A percentile compares a stretch with the other conserved stretches of the same genome.
Conservation (phyloP, 2,113 vertebrate species). For the Thermophis baileyi region DNA sequence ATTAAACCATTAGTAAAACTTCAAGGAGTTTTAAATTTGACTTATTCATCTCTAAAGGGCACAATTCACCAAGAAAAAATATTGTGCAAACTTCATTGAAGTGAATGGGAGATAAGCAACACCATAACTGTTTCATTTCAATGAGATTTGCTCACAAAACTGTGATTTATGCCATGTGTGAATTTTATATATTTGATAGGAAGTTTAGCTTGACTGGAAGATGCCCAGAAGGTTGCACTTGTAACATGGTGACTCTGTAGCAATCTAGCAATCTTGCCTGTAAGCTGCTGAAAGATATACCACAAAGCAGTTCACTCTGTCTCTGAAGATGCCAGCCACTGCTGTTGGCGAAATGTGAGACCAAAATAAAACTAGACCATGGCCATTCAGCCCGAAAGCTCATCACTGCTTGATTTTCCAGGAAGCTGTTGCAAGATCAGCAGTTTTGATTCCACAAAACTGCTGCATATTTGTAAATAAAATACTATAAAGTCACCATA, state of each 20-base stretch:
- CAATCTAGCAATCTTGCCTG: neutral
- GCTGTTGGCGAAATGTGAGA: neutral
- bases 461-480: neutral
- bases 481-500: neutral
- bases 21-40: neutral
- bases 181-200: neutral
- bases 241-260: neutral
- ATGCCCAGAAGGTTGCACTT: neutral
- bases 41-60: neutral
- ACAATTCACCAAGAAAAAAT: neutral
- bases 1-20: neutral
- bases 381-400: neutral
- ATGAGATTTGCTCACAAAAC: neutral
- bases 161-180: slow-evolving; percentile 9
- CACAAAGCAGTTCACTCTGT: neutral
- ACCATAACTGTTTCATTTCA: neutral
- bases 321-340: neutral
- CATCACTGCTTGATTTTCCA: neutral
- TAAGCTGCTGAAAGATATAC: neutral
- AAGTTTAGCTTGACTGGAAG: neutral
- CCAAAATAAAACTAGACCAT: neutral
- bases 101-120: neutral
- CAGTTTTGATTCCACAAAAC: neutral
- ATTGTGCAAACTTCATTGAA: neutral
- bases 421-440: neutral